phyloP scores from a whole-genome alignment of 2,113 vertebrate genomes.

The Malurus cyaneus region DNA sequence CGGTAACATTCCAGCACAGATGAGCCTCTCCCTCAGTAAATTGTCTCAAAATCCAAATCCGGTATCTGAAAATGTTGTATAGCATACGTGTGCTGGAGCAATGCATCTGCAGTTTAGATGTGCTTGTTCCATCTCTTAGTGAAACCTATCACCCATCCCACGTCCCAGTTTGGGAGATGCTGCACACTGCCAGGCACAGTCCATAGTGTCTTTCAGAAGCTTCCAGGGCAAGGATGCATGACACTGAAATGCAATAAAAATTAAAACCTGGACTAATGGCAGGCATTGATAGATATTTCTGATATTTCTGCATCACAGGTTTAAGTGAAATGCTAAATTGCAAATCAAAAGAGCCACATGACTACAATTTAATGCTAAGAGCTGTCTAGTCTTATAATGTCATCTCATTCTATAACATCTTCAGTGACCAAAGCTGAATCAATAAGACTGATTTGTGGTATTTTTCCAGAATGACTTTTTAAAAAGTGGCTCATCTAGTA shows the following conservation, averaged over 20 bases:
- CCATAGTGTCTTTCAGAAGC: neutral
- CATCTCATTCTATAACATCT: neutral
- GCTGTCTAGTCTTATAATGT: neutral
- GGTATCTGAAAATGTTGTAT: neutral
- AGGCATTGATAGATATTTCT: neutral
- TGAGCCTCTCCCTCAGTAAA: neutral
- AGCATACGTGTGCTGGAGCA: neutral
- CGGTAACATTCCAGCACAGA: neutral
- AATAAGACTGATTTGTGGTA: neutral
- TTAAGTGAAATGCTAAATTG: conserved; percentile 1
- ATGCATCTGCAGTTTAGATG: neutral
- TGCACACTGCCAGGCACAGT: neutral
- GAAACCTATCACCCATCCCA: neutral
- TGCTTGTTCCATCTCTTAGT: neutral
- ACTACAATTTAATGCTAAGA: neutral
- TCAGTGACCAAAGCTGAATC: conserved; percentile 3
- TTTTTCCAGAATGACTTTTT: conserved; percentile 7
- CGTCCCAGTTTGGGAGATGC: neutral
- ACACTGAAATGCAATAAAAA: neutral
- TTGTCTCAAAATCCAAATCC: neutral
- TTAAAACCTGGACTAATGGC: neutral
- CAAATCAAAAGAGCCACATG: neutral
- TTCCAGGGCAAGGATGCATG: neutral
- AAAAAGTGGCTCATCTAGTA: neutral
- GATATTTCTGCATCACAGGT: neutral